A percentile compares a stretch with the other conserved stretches of the same genome.
Evolutionary conservation across 2,113 vertebrate genomes (phyloP).

Genomic region (Passer montanus): DNA sequence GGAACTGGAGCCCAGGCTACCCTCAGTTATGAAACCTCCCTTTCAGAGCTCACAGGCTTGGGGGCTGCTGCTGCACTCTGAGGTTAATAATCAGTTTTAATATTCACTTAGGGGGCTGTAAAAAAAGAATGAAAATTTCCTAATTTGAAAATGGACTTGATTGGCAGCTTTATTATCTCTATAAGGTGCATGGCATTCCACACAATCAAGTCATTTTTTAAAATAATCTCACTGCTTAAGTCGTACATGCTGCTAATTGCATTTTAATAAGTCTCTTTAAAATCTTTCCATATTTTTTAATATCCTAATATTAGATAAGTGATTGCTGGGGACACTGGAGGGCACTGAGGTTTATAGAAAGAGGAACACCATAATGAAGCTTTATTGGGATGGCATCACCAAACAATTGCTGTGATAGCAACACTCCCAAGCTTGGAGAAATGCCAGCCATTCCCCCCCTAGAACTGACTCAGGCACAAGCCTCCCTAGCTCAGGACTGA

Average conservation of each 20-base stretch:
- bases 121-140: slow-evolving; percentile 74
- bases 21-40: slow-evolving; percentile 26
- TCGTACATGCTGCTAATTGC: slow-evolving; percentile 78
- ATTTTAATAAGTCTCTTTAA: slow-evolving; percentile 85
- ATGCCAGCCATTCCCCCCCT: slow-evolving; percentile 36
- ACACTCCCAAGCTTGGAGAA: slow-evolving; percentile 55
- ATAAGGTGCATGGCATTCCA: slow-evolving; percentile 79
- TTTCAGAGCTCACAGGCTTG: slow-evolving; percentile 7
- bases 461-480: slow-evolving; percentile 56
- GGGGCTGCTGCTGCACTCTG: slow-evolving; percentile 11
- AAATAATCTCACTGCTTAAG: slow-evolving; percentile 84
- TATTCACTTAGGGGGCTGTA: slow-evolving; percentile 75
- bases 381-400: slow-evolving; percentile 64
- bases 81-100: slow-evolving; percentile 76
- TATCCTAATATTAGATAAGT: slow-evolving; percentile 86
- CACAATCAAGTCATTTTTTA: slow-evolving; percentile 81
- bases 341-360: slow-evolving; percentile 78
- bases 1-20: slow-evolving; percentile 16
- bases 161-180: slow-evolving; percentile 83
- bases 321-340: slow-evolving; percentile 84
- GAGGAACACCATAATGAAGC: slow-evolving; percentile 59
- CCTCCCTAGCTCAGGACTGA: slow-evolving; percentile 40
- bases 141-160: slow-evolving; percentile 74
- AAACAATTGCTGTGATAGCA: slow-evolving; percentile 64
- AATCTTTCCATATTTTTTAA: slow-evolving; percentile 86